Conservation (phyloP, 2,113 vertebrate species). For the Eira barbara region DNA sequence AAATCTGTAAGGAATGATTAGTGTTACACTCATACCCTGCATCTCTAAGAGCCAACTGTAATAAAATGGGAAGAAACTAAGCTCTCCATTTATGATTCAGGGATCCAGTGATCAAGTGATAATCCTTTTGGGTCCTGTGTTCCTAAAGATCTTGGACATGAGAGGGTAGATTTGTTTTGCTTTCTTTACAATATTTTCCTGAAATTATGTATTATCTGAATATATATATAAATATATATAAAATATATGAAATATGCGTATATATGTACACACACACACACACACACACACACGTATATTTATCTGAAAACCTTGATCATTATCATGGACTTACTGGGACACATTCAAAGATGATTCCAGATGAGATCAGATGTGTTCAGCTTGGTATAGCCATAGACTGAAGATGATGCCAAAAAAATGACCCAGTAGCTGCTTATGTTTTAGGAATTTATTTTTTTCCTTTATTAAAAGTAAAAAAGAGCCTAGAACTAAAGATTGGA, state of each 20-base stretch:
- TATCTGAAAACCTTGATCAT: background rate
- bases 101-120: background rate
- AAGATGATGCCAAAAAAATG: background rate
- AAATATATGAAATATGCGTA: too few relatives aligned
- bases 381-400: too few relatives aligned
- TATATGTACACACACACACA: too few relatives aligned
- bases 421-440: background rate
- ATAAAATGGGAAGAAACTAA: background rate
- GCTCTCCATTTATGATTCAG: background rate
- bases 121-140: background rate
- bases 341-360: background rate
- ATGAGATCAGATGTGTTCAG: too few relatives aligned
- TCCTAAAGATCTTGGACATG: background rate
- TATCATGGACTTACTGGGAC: background rate
- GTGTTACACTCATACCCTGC: background rate
- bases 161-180: background rate
- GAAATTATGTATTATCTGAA: background rate
- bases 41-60: background rate
- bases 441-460: background rate
- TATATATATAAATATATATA: too few relatives aligned
- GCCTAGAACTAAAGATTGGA: background rate
- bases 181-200: background rate
- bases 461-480: background rate
- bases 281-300: too few relatives aligned
- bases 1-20: background rate